Base-by-base conservation (phyloP, 2,797 vertebrate species). In the Scolopax bukidnonensis region DNA sequence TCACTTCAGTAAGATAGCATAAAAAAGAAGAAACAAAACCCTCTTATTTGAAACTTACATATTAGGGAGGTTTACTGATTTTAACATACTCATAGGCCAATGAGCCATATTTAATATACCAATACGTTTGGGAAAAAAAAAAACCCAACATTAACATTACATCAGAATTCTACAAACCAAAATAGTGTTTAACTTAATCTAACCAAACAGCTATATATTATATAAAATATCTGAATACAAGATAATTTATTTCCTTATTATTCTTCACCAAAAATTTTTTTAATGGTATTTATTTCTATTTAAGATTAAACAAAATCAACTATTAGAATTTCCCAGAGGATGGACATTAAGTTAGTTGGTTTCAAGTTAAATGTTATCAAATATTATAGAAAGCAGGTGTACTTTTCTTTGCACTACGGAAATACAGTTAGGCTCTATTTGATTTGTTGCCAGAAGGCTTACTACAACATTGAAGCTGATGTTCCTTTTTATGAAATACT, bases 141-240 rank as follows among this genome's bases (percentile, higher is more conserved):
- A 11, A 0, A 0, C 0, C 1, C 2, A 6, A 40, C 24, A 69
- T 1, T 67, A 53, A 50, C 30, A 61, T 36, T 41, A 64, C 9
- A 68, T 63, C 21, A 51, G 32, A 77, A 92, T 51, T 4, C 73
- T 50, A 24, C 3, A 76, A 61, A 74, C 2, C 2, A 65, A 90
- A 77, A 41, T 12, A 5, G 2, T 57, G 4, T 70, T 86, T 82
- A 74, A 48, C 9, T 30, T 63, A 25, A 78, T 30, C 25, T 28
- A 73, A 18, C 2, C 8, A 75, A 53, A 81, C 25, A 64, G 23
- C 18, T 82, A 6, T 13, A 38, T 4, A 13, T 84, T 61, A 56
- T 53, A 19, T 2, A 80, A 77, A 79, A 47, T 43, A 12, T 24
- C 3, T 59, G 27, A 67, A n/a, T 17, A 24, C 4, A 32, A 45